Conservation (phyloP, 2,888 invertebrate genomes). For the Cantharis rustica region DNA sequence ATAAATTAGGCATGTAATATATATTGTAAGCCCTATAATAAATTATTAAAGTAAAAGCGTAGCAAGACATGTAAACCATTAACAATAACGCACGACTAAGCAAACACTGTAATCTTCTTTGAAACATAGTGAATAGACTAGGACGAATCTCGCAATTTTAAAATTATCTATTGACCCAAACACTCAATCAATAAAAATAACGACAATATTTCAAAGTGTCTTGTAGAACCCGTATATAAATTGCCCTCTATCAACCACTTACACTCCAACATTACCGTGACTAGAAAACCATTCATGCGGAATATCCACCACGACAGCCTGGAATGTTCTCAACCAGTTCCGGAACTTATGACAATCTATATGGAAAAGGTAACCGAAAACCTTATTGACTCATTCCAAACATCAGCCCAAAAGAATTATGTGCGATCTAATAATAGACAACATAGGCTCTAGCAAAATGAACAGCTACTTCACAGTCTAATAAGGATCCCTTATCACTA, state of each 20-base stretch:
- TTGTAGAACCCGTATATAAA: slow-evolving; percentile 31
- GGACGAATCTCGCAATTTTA: slow-evolving; percentile 22
- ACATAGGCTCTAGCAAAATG: background rate
- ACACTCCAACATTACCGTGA: slow-evolving; percentile 29
- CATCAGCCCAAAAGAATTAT: slow-evolving; percentile 34
- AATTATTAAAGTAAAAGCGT: slow-evolving; percentile 1
- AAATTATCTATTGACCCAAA: slow-evolving; percentile 27
- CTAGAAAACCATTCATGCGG: slow-evolving; percentile 32
- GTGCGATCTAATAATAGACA: slow-evolving; percentile 32
- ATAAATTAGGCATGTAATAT: slow-evolving; percentile 1
- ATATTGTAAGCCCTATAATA: background rate
- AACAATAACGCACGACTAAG: slow-evolving; percentile 5
- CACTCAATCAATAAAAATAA: slow-evolving; percentile 26
- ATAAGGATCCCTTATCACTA: slow-evolving; percentile 29
- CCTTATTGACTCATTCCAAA: slow-evolving; percentile 31
- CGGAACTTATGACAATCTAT: slow-evolving; percentile 32
- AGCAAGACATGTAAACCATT: background rate
- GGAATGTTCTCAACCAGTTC: slow-evolving; percentile 32
- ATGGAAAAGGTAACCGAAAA: slow-evolving; percentile 26
- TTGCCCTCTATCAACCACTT: slow-evolving; percentile 30
- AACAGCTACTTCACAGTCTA: slow-evolving; percentile 27
- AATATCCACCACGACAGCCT: slow-evolving; percentile 32
- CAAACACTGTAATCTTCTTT: slow-evolving; percentile 11
- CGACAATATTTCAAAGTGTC: slow-evolving; percentile 29
- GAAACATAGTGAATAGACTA: slow-evolving; percentile 7